These are phyloP conservation scores for Thunnus thynnus DNA, from an alignment of 2,113 vertebrate species.

Conservation along the genomic window DNA sequence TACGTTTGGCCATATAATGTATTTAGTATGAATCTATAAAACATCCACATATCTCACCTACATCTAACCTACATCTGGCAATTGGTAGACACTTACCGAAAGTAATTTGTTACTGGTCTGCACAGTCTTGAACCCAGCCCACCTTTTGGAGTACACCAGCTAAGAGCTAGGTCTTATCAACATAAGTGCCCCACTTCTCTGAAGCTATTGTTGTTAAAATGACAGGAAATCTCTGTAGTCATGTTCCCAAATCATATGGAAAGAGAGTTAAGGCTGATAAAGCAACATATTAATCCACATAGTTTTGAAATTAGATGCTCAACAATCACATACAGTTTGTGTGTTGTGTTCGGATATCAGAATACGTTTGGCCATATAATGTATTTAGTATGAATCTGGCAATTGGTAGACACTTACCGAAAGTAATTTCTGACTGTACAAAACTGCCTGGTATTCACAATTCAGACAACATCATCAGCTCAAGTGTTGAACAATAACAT, in stretches of 20 bases:
- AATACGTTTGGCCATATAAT: background rate
- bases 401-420: background rate
- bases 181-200: background rate
- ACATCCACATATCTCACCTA: background rate
- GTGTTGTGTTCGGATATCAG: background rate
- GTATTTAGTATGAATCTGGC: background rate
- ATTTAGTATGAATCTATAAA: background rate
- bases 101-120: background rate
- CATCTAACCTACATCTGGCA: background rate
- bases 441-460: background rate
- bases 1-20: background rate
- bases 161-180: background rate
- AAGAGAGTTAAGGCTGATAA: background rate
- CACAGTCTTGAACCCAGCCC: background rate
- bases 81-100: background rate
- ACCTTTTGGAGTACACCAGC: background rate
- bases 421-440: background rate
- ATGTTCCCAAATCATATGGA: background rate
- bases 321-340: background rate
- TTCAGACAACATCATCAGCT: background rate
- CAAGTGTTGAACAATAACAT: background rate
- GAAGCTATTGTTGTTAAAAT: constrained; percentile 2
- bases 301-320: background rate
- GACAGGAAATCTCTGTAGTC: constrained; percentile 35
- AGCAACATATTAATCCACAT: background rate